Base-by-base conservation (phyloP, 2,113 vertebrate genomes). In the Ctenodactylus gundi region DNA sequence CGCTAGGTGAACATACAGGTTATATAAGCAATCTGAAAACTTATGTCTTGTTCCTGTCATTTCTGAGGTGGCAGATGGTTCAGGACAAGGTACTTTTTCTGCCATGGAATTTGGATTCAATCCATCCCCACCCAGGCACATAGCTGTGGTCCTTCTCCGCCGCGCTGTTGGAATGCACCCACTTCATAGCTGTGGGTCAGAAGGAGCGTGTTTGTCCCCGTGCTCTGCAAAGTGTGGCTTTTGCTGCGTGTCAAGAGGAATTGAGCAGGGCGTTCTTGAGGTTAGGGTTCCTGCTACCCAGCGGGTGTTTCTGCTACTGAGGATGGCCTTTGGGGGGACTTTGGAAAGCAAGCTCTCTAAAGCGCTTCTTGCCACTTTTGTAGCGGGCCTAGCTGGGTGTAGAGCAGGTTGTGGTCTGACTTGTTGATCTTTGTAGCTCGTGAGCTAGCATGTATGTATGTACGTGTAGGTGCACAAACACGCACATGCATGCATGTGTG, bases 31-130 rank as follows among this genome's bases (percentile, higher is more conserved):
- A 77, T 95, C 96, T 97, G 97, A 93, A 96, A 86, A 81, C 83
- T 85, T 76, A 76, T 67, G 85, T 91, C 97, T 97, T 85, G 92
- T 97, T 96, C 68, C 91, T 97, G 90, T 94, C 93, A 25, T 96
- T 97, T 97, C 98, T 95, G 94, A 97, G 97, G 91, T 93, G 92
- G 93, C 98, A 98, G 97, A 97, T 97, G 97, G 95, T 11, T 68
- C 27, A 80, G 95, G 92, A 85, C 67, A 94, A 97, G 97, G 95
- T 85, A 73, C 92, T 83, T 92, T 95, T 95, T 86, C 93, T 93
- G 95, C 89, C 81, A 90, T 95, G 94, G 96, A 96, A 85, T 96
- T 95, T 76, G 92, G 93, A 80, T 25, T 82, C 95, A 96, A 68
- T 44, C 58, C n/a, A 60, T 96, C 92, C 80, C 89, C 91, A 91